These are phyloP conservation scores for Anorthoa munda DNA, from an alignment of 2,888 invertebrate species.

Conservation along the genomic window DNA sequence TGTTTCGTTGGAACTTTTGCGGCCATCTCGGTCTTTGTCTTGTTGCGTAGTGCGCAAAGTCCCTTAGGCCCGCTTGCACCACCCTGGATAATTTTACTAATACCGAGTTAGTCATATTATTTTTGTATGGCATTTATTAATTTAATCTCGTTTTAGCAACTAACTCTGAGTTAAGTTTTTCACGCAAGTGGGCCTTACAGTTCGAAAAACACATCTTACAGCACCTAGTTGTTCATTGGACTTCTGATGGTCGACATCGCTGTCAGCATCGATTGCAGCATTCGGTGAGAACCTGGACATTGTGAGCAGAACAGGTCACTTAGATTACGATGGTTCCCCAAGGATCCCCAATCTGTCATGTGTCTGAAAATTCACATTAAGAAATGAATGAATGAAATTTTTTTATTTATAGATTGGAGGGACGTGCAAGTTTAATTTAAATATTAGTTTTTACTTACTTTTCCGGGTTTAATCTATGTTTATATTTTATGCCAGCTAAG, in stretches of 20 bases:
- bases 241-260: background rate
- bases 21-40: background rate
- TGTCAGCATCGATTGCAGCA: background rate
- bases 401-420: background rate
- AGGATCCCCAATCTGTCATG: conserved; percentile 80
- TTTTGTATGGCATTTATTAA: too few species aligned
- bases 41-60: too few species aligned
- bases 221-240: background rate
- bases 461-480: conserved; percentile 74
- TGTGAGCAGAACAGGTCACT: background rate
- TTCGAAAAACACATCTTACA: background rate
- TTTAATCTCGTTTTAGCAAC: too few species aligned
- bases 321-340: background rate
- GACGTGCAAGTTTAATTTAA: background rate
- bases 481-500: conserved; percentile 74
- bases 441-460: conserved; percentile 76
- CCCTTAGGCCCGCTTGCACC: too few species aligned
- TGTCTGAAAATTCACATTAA: conserved; percentile 72
- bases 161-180: too few species aligned
- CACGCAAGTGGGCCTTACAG: background rate
- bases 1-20: background rate
- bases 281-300: background rate
- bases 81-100: too few species aligned
- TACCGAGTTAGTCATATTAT: too few species aligned
- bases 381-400: too few species aligned